These are phyloP conservation scores for Phaethon lepturus DNA, from an alignment of 2,113 vertebrate genomes.

Conservation along the genomic window DNA sequence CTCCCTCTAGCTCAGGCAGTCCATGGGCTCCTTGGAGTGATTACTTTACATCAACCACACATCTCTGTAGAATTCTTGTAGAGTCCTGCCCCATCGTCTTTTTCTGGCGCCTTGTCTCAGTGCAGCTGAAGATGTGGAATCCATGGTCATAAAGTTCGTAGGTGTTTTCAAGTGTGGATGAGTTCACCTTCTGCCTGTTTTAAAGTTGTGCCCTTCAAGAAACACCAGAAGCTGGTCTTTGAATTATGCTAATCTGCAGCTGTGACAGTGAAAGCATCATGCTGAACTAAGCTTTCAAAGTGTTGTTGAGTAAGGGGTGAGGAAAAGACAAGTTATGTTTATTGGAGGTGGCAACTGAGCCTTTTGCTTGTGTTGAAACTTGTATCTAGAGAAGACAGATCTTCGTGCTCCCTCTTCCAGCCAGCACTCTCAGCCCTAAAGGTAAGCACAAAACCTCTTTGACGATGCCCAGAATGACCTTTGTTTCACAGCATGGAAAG, in stretches of 20 bases:
- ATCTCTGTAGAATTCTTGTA: neutral
- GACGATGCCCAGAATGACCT: neutral
- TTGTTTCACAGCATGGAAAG: neutral
- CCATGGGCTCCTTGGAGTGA: neutral
- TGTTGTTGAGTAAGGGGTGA: neutral
- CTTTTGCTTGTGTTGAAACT: neutral
- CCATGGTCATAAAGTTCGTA: rapidly evolving
- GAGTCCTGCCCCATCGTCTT: neutral
- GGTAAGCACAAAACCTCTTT: neutral
- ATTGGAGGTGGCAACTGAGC: neutral
- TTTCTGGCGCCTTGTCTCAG: neutral
- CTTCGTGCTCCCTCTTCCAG: neutral
- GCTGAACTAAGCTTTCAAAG: neutral
- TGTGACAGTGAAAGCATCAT: neutral
- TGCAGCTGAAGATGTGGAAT: neutral
- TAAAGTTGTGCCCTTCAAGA: neutral
- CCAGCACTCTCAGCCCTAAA: neutral
- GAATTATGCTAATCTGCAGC: neutral
- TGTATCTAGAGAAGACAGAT: neutral
- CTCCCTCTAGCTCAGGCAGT: neutral
- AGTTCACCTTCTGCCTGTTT: neutral
- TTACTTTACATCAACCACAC: neutral
- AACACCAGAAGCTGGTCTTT: neutral
- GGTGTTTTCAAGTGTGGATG: neutral
- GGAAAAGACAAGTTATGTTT: neutral